Evolutionary conservation across 37 sponge, comb jelly and placozoan species (phyloP).

Genomic region (Cladorhizidae sp.): DNA sequence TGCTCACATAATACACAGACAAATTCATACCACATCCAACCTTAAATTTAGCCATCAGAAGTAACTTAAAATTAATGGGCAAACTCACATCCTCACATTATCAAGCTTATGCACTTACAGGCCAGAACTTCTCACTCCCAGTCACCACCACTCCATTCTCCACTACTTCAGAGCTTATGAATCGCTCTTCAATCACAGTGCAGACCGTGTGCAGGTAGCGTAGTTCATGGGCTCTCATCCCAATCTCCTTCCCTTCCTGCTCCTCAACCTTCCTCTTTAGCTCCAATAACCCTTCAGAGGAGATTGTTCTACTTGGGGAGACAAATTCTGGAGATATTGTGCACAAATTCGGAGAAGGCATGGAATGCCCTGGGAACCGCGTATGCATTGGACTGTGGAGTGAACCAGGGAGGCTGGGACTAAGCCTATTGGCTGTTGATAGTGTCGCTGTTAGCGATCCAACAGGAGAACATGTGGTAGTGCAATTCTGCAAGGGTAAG

Average conservation of each 20-base stretch:
- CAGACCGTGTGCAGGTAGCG: conserved; percentile 10
- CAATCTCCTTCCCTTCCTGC: not conserved
- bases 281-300: not conserved
- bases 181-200: conserved; percentile 17
- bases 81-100: too few species aligned
- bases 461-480: too few species aligned
- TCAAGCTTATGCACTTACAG: conserved; percentile 7
- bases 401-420: not conserved
- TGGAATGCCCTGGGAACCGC: not conserved
- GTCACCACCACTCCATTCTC: conserved; percentile 1
- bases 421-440: not conserved
- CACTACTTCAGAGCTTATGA: conserved; percentile 23
- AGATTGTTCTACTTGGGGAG: not conserved
- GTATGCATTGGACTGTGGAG: not conserved
- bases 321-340: not conserved
- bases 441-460: too few species aligned
- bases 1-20: too few species aligned
- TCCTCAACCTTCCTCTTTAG: conserved; percentile 4
- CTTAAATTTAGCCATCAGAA: too few species aligned
- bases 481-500: too few species aligned
- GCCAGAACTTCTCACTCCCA: conserved; percentile 19
- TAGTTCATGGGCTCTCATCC: not conserved
- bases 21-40: too few species aligned
- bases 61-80: too few species aligned
- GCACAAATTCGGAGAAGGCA: not conserved